Conservation (phyloP, 2,797 vertebrate genomes). For the Takifugu ocellatus region DNA sequence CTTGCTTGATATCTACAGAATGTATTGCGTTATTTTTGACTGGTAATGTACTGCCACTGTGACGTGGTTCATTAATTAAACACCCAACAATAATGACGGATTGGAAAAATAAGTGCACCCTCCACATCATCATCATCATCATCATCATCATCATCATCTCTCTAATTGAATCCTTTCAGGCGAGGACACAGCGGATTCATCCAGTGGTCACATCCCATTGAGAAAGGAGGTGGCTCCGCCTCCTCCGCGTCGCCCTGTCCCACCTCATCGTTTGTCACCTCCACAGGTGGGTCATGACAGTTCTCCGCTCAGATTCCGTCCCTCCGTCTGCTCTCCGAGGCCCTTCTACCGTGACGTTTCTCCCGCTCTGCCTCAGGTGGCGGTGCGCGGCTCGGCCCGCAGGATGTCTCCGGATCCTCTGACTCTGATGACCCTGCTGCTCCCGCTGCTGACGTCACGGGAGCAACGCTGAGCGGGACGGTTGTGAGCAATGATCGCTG, state of each 20-base stretch:
- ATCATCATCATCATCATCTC: not conserved
- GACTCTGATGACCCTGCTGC: slow-evolving; percentile 38
- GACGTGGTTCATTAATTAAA: too few species aligned
- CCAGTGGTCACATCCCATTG: slow-evolving; percentile 48
- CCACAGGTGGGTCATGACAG: slow-evolving; percentile 38
- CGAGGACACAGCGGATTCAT: slow-evolving; percentile 15
- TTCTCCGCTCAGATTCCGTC: not conserved
- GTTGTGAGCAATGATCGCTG: not conserved
- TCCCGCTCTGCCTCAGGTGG: slow-evolving; percentile 29
- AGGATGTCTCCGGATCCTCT: slow-evolving; percentile 17
- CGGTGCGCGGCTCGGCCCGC: slow-evolving; percentile 32
- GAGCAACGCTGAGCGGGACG: slow-evolving; percentile 49
- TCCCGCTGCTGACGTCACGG: slow-evolving; percentile 55
- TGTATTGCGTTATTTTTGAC: too few species aligned
- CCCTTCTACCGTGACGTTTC: not conserved
- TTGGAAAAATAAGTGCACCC: too few species aligned
- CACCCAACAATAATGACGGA: too few species aligned
- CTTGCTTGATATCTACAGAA: too few species aligned
- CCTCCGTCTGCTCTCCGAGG: not conserved
- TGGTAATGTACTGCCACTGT: too few species aligned
- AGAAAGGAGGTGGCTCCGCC: slow-evolving; percentile 24
- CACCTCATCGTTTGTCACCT: slow-evolving; percentile 43
- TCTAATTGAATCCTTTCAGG: not conserved
- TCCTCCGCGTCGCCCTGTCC: slow-evolving; percentile 24
- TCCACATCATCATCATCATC: not conserved